phyloP scores from a whole-genome alignment of 2,797 vertebrate genomes.

The Perodicticus potto region DNA sequence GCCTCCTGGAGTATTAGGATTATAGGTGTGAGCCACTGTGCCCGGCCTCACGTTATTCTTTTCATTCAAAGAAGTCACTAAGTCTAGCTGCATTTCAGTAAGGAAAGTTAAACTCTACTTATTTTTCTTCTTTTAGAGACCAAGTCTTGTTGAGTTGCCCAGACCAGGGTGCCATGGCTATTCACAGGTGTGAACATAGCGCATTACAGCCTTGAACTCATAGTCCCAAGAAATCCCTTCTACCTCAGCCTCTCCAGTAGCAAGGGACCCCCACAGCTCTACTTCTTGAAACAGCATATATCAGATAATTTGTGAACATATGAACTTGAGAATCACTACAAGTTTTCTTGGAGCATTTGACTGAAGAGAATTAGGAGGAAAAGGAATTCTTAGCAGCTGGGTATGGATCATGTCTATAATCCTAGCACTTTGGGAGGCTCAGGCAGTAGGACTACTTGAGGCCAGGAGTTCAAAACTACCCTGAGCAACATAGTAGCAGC shows the following conservation, averaged over 20 bases:
- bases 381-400: not conserved
- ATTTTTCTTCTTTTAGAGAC: not conserved
- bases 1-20: no score
- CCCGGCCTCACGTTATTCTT: not conserved
- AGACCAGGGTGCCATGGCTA: not conserved
- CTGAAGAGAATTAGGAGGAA: not conserved
- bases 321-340: not conserved
- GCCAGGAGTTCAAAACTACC: no score
- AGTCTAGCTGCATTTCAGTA: not conserved
- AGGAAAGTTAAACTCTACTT: not conserved
- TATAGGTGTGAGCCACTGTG: no score
- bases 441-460: no score
- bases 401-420: no score
- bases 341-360: not conserved
- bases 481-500: no score
- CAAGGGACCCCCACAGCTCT: not conserved
- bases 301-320: not conserved
- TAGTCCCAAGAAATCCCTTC: not conserved
- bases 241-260: not conserved
- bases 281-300: not conserved
- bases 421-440: no score
- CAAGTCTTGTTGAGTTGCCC: not conserved
- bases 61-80: not conserved
- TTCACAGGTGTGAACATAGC: not conserved
- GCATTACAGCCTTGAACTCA: not conserved